These are phyloP conservation scores for Montipora capitata DNA, from an alignment of 92 coral and sea anemone species.

Conservation along the genomic window DNA sequence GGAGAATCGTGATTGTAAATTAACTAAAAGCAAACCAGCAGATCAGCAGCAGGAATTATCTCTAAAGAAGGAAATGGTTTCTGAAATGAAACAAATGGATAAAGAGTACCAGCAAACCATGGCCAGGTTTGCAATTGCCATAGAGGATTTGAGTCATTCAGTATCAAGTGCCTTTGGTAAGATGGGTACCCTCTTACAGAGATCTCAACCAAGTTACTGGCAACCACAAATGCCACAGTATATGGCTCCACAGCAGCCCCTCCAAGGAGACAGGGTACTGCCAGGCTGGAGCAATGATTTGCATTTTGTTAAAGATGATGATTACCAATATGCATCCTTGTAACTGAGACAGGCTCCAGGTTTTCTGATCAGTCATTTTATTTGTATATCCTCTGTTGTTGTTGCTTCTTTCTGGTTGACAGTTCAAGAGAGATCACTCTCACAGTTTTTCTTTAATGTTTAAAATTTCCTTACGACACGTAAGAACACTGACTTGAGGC, in stretches of 20 bases:
- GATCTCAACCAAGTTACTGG: conserved; percentile 26
- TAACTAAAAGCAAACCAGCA: conserved; percentile 37
- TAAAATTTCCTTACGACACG: too few species aligned
- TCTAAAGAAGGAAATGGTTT: conserved; percentile 59
- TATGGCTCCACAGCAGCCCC: conserved; percentile 24
- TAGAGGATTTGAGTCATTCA: conserved; percentile 49
- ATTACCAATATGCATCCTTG: not conserved
- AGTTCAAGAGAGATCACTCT: not conserved
- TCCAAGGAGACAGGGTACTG: conserved; percentile 13
- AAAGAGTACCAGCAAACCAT: conserved; percentile 37
- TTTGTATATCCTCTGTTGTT: too few species aligned
- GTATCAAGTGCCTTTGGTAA: conserved; percentile 41
- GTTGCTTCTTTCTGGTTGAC: not conserved
- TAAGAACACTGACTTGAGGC: too few species aligned
- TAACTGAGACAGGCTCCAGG: too few species aligned
- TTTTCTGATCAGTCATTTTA: too few species aligned
- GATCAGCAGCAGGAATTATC: conserved; percentile 55
- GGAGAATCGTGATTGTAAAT: conserved; percentile 51
- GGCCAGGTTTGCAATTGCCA: conserved; percentile 48
- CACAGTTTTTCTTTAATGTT: too few species aligned
- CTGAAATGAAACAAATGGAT: conserved; percentile 52
- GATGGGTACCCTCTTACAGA: conserved; percentile 22
- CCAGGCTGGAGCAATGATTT: not conserved
- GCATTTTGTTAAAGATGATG: not conserved
- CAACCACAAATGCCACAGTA: conserved; percentile 9